Evolutionary conservation across 2,113 vertebrate species (phyloP).

Genomic region (Nyctereutes procyonoides): DNA sequence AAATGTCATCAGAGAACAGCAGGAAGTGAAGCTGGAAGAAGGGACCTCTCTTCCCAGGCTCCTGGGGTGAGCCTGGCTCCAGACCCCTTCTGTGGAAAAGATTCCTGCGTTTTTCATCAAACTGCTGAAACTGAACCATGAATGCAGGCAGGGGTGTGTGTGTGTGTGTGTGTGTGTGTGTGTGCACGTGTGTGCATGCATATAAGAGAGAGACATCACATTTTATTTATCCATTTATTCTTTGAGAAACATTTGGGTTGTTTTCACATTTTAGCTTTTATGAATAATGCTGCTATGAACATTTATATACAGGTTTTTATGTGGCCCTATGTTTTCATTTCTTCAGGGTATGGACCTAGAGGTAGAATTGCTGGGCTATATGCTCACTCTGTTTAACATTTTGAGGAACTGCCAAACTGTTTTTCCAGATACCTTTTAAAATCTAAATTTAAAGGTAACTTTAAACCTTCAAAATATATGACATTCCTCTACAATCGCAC

Average conservation of each 20-base stretch:
- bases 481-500: slow-evolving; percentile 65
- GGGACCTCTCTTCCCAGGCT: not conserved
- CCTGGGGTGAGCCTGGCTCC: not conserved
- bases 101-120: slow-evolving; percentile 28
- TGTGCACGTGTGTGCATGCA: too few species aligned
- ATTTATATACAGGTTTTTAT: not conserved
- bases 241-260: not conserved
- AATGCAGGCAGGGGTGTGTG: not conserved
- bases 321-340: not conserved
- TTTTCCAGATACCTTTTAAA: slow-evolving; percentile 39
- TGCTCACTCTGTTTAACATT: not conserved
- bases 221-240: not conserved
- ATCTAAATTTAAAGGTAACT: slow-evolving; percentile 42
- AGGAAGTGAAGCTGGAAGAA: not conserved
- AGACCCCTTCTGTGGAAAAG: not conserved
- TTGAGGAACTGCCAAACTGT: not conserved
- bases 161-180: not conserved
- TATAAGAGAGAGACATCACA: not conserved
- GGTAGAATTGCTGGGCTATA: not conserved
- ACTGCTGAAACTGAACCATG: not conserved
- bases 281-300: not conserved
- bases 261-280: not conserved
- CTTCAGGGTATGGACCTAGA: not conserved
- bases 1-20: not conserved
- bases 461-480: slow-evolving; percentile 72